Base-by-base conservation (phyloP, 2,888 invertebrate species). In the Thymelicus lineola region DNA sequence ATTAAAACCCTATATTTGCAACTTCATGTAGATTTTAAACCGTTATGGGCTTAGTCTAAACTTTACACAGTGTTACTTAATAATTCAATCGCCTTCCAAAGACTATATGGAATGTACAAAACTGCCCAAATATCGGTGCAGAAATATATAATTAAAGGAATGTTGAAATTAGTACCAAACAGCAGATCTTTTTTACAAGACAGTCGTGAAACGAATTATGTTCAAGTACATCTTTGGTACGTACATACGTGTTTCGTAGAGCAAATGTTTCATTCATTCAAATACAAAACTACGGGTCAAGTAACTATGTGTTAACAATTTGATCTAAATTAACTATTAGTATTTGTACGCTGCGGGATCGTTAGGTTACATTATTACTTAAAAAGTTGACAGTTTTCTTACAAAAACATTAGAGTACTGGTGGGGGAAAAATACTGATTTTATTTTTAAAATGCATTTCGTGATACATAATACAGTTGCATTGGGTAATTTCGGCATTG, bases 201-300 rank as follows among this genome's bases (percentile, higher is more conserved):
- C 57, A 36, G 36, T 46, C 14, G 57, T 28, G 17, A 65, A 12
- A 12, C 42, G 17, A 59, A 45, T 42, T 60, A 53, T n/a, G 28
- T 35, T 36, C 10, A 14, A 61, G 55, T 68, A 68, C 45, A 61
- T 61, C 61, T 68, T 68, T 68, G 67, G 67, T 61, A 36, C 55
- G 55, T 35, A 61, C 55, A 45, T 35, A 61, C 67, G 53, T 55
- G 60, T 45, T 60, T 10, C 35, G 6, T 53, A 45, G 28, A 17
- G 14, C 55, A 61, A 61, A 48, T 17, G 9, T 20, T 10, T 35
- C 55, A 59, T 59, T 50, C 66, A 28, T 58, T 17, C 42, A 42
- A n/a, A 45, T 67, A 46, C 28, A 62, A 61, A 46, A 68, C 35
- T 61, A 45, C 15, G 17, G 55, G 15, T 45, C 9, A 14, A 53